Base-by-base conservation (phyloP, 64 coral and sea anemone species). In the Actinia equina region DNA sequence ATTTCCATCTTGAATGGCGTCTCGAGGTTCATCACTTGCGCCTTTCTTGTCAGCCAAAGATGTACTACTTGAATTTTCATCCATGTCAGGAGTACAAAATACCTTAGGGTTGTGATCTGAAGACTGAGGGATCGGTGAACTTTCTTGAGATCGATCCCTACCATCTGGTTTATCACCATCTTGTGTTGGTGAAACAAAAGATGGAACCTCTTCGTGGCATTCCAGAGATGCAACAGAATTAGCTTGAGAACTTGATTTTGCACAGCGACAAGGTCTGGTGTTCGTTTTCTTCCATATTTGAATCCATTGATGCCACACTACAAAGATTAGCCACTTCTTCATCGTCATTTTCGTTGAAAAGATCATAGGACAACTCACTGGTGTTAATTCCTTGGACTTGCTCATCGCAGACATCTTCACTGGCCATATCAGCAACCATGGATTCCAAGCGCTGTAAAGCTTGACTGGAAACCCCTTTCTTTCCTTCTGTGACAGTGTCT, bases 381-480 rank as follows among this genome's bases (percentile, higher is more conserved):
- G 85, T 64, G 25, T 85, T 45, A 7, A 58, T 54, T 4, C 43
- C 82, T 25, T 99, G 91, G 37, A 85, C 86, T 59, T 92, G 89
- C 49, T 92, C 90, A 79, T 93, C 87, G 53, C 91, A 91, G 23
- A 89, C 90, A 60, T 99, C 97, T 61, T 93, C 93, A 81, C 83
- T 90, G 55, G 93, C 97, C 90, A 99, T 99, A 90, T 99, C 97
- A 51, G 97, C 97, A 63, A 99, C 97, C 97, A 99, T 99, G 53
- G 86, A 93, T 69, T 99, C 97, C 27, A 99, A 88, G 16, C 93
- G 95, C 30, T 99, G 93, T 60, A 99, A 79, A 30, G 97, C 97
- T 93, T 91, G 84, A 14, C 86, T 88, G 53, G 81, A 89, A 30
- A 52, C 89, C 5, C 49, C 89, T 52, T 83, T 89, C 44, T 81